These are phyloP conservation scores for Chamaetylas fuelleborni DNA, from an alignment of 2,113 vertebrate species.

Conservation along the genomic window DNA sequence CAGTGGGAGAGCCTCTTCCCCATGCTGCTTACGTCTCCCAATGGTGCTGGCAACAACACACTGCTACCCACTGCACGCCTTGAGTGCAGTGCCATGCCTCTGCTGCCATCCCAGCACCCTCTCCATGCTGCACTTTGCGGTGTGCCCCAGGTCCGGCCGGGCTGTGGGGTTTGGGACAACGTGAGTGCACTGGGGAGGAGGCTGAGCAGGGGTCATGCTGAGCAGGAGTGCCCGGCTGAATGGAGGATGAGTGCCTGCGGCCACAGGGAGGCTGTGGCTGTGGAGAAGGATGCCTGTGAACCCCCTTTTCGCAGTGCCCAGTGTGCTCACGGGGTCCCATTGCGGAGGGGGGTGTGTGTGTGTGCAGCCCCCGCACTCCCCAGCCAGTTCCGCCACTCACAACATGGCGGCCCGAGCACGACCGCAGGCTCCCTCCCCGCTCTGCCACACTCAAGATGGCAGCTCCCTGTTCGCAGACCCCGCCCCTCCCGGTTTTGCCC, in stretches of 20 bases:
- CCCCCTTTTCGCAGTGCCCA: not conserved
- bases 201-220: rapidly evolving
- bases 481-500: not conserved
- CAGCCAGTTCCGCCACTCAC: slow-evolving; percentile 17
- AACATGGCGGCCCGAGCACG: not conserved
- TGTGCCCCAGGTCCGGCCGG: not conserved
- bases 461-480: not conserved
- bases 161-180: too few relatives aligned
- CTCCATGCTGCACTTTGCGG: rapidly evolving
- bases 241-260: not conserved
- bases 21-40: rapidly evolving
- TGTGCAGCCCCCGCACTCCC: rapidly evolving
- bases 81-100: rapidly evolving
- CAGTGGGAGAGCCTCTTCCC: not conserved
- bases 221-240: not conserved
- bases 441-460: slow-evolving; percentile 63
- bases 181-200: not conserved
- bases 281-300: not conserved
- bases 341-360: not conserved
- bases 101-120: not conserved
- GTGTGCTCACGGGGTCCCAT: too few relatives aligned
- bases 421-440: not conserved
- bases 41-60: rapidly evolving
- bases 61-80: rapidly evolving
- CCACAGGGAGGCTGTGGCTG: not conserved